Conservation (phyloP, 2,113 vertebrate species). For the human region DNA sequence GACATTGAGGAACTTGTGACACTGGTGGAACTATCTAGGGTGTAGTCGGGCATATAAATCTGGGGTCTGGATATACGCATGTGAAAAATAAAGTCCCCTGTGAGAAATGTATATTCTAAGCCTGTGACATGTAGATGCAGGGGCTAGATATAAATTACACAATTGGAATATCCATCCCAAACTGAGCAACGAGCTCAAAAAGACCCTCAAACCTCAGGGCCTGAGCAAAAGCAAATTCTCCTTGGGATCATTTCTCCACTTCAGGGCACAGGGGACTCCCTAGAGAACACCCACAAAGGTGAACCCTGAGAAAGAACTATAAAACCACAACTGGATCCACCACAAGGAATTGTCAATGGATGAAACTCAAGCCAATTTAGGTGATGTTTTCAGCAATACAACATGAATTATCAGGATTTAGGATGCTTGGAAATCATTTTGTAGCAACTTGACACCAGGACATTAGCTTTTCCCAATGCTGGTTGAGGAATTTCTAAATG, state of each 20-base stretch:
- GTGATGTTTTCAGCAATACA: neutral
- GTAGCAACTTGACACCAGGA: neutral
- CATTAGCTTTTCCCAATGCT: neutral
- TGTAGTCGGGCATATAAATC: neutral
- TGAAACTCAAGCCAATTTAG: neutral
- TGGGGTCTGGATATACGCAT: neutral
- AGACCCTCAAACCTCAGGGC: neutral
- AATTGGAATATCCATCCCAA: neutral
- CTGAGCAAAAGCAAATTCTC: neutral
- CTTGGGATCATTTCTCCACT: neutral
- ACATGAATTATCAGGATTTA: neutral
- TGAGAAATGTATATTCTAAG: neutral
- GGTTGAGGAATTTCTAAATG: neutral
- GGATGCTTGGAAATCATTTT: neutral
- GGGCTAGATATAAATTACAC: neutral
- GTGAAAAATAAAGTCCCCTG: neutral
- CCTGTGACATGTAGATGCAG: neutral
- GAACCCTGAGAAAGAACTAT: neutral
- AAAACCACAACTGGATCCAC: neutral
- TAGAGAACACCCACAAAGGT: neutral
- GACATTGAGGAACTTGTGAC: neutral
- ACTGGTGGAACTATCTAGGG: neutral
- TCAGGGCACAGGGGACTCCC: neutral
- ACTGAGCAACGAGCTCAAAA: neutral
- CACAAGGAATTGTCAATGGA: neutral